A percentile compares a stretch with the other conserved stretches of the same genome.
These are phyloP conservation scores for Hypselothyrea guttata DNA, from an alignment of 2,888 invertebrate genomes.

Conservation along the genomic window DNA sequence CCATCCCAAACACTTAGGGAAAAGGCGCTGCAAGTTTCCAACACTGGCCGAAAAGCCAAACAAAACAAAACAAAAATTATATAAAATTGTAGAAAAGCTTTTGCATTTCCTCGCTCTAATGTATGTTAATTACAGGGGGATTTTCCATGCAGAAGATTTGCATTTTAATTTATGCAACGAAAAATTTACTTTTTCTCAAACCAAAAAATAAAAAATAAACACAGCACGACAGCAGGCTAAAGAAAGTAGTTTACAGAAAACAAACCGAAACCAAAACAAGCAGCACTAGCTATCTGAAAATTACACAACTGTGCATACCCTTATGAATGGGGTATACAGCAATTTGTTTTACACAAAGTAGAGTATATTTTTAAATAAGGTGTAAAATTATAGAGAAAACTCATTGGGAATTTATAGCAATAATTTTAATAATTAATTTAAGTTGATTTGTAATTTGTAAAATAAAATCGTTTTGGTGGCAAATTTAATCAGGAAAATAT, in stretches of 20 bases:
- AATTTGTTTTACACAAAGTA: no score
- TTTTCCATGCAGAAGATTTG: constrained; percentile 77
- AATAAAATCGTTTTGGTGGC: no score
- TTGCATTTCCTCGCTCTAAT: constrained; percentile 80
- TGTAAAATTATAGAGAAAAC: no score
- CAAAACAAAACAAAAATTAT: constrained; percentile 10
- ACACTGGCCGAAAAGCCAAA: constrained; percentile 22
- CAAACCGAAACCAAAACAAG: constrained; percentile 35
- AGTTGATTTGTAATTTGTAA: no score
- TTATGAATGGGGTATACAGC: constrained; percentile 7
- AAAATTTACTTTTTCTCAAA: constrained; percentile 63
- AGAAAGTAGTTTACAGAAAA: constrained; percentile 53
- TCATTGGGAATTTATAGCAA: no score
- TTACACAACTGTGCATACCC: constrained; percentile 56
- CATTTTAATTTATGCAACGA: constrained; percentile 78
- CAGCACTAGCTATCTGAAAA: constrained; percentile 59
- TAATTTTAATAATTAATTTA: no score
- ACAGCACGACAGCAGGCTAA: constrained; percentile 21
- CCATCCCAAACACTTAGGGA: constrained; percentile 23
- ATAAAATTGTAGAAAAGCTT: constrained; percentile 52
- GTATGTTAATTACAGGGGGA: constrained; percentile 82
- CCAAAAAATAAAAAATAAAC: constrained; percentile 7
- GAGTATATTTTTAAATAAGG: no score
- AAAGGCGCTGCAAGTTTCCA: constrained; percentile 39
- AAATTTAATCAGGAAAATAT: no score